Evolutionary conservation across 2,888 invertebrate species (phyloP).

Genomic region (Sarcophaga caerulescens): DNA sequence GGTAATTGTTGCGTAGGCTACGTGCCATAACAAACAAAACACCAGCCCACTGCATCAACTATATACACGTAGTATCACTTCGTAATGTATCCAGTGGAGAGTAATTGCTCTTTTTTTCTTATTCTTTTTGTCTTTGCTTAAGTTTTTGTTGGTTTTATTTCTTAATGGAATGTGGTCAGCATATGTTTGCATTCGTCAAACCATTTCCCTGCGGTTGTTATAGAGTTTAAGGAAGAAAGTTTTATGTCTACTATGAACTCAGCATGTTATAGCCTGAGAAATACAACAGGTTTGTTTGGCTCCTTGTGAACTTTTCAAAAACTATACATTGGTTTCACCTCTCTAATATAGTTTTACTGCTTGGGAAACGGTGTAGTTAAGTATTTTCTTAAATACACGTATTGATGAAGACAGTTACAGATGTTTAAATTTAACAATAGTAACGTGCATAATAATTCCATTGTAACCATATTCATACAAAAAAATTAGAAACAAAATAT

Average conservation of each 20-base stretch:
- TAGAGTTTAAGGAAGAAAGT: too few species aligned
- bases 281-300: too few species aligned
- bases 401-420: slow-evolving; percentile 22
- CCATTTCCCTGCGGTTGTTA: slow-evolving; percentile 25
- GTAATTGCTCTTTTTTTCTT: slow-evolving; percentile 9
- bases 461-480: background rate
- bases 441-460: slow-evolving; percentile 9
- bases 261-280: too few species aligned
- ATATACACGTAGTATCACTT: slow-evolving; percentile 7
- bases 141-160: background rate
- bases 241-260: too few species aligned
- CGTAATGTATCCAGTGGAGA: slow-evolving; percentile 13
- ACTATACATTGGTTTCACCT: background rate
- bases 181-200: background rate
- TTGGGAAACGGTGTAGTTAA: slow-evolving; percentile 29
- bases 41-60: slow-evolving; percentile 47
- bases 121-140: slow-evolving; percentile 10
- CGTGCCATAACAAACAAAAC: slow-evolving; percentile 23
- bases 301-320: too few species aligned
- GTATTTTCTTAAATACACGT: background rate
- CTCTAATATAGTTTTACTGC: background rate
- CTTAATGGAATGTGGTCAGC: slow-evolving; percentile 54
- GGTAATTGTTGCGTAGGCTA: slow-evolving; percentile 54
- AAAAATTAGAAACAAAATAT: background rate
- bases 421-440: slow-evolving; percentile 27